Conservation (phyloP, 2,888 invertebrate genomes). For the Eupithecia abbreviata region DNA sequence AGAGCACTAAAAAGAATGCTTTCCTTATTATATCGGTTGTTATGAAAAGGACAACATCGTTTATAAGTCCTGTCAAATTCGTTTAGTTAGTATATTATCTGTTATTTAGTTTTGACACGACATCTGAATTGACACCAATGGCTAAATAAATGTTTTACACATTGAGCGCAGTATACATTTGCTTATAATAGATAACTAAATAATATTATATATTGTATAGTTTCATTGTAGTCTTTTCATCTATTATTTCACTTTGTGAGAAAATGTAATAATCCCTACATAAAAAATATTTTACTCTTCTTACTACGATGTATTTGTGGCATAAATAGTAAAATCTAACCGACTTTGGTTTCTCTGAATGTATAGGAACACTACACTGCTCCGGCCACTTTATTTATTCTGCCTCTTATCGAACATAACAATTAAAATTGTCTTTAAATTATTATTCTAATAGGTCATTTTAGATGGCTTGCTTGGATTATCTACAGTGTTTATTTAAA, state of each 20-base stretch:
- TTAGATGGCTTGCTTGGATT: neutral
- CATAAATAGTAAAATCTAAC: neutral
- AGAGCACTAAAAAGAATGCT: neutral
- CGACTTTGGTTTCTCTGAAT: neutral
- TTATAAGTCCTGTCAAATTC: neutral
- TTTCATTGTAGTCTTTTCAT: conserved; percentile 3
- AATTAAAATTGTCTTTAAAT: neutral
- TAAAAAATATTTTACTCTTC: neutral
- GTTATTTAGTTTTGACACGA: neutral
- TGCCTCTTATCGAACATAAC: neutral
- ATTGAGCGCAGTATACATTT: neutral
- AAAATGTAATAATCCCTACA: neutral
- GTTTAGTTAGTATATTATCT: neutral
- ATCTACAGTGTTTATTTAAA: neutral
- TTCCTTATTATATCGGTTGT: neutral
- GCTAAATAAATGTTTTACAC: conserved; percentile 6
- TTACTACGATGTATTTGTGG: neutral
- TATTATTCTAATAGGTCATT: neutral
- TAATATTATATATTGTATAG: neutral
- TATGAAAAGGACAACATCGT: neutral
- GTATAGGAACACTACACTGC: neutral
- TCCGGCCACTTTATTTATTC: neutral
- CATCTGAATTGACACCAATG: neutral
- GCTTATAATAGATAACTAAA: neutral
- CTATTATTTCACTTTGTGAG: conserved; percentile 9